These are phyloP conservation scores for Dinoponera quadriceps DNA, from an alignment of 1,140 invertebrate species.

Conservation along the genomic window DNA sequence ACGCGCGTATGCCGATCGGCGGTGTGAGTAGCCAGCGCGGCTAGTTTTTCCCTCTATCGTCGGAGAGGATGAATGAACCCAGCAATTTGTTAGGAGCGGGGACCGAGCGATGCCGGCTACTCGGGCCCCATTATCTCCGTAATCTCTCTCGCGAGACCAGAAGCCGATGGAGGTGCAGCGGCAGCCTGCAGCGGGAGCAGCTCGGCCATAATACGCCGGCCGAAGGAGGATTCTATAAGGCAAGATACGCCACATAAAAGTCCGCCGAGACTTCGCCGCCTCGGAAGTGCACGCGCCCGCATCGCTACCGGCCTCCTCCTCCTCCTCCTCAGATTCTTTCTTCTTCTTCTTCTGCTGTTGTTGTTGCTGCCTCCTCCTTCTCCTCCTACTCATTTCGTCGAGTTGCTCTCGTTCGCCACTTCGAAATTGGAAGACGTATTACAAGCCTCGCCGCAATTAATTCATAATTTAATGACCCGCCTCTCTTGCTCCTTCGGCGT, in stretches of 20 bases:
- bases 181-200: conserved; percentile 73
- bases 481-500: neutral
- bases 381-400: neutral
- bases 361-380: neutral
- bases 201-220: conserved; percentile 79
- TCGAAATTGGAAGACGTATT: conserved; percentile 27
- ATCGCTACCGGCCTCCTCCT: conserved; percentile 18
- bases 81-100: conserved; percentile 84
- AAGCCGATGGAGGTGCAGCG: conserved; percentile 63
- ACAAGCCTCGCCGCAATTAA: conserved; percentile 38
- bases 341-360: too few species aligned
- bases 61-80: conserved; percentile 85
- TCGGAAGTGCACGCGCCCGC: conserved; percentile 21
- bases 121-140: conserved; percentile 81
- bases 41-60: conserved; percentile 83
- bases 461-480: conserved; percentile 38
- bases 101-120: conserved; percentile 74
- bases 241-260: conserved; percentile 72
- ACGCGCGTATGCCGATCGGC: conserved; percentile 18
- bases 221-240: conserved; percentile 75
- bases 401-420: neutral
- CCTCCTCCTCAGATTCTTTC: too few species aligned
- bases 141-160: conserved; percentile 81
- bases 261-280: conserved; percentile 25
- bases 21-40: conserved; percentile 69